A percentile compares a stretch with the other conserved stretches of the same genome.
phyloP scores from a whole-genome alignment of 2,113 vertebrate species.

The Microtus ochrogaster region DNA sequence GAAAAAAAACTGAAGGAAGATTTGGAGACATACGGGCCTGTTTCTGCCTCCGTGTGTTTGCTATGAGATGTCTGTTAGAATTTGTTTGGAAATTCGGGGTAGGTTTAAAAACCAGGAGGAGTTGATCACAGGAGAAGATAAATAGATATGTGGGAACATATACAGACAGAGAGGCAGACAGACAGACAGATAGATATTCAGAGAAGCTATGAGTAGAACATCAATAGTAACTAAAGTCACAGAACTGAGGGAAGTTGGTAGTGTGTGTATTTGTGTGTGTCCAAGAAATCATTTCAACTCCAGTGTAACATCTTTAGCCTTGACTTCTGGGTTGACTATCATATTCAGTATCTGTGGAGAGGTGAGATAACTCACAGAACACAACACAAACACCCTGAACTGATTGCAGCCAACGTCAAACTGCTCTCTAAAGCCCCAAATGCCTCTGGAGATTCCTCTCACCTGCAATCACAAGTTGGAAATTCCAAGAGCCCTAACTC shows the following conservation, averaged over 20 bases:
- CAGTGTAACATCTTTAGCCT: too few species aligned
- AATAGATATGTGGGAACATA: neutral
- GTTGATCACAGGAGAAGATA: neutral
- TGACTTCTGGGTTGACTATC: too few species aligned
- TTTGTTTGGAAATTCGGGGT: neutral
- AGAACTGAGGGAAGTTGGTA: neutral
- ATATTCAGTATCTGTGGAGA: neutral
- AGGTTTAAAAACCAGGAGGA: fast-evolving
- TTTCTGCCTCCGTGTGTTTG: neutral
- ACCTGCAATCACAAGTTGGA: neutral
- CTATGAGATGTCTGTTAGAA: neutral
- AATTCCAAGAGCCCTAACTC: neutral
- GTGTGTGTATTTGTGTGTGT: neutral
- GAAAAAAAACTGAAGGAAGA: neutral
- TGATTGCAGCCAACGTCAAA: fast-evolving
- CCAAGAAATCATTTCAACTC: too few species aligned
- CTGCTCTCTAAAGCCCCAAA: neutral
- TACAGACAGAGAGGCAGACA: too few species aligned
- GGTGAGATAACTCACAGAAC: neutral
- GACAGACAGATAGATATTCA: too few species aligned
- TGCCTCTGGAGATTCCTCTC: fast-evolving
- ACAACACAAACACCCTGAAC: fast-evolving
- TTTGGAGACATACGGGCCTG: neutral
- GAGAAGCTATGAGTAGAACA: fast-evolving
- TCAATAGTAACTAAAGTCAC: fast-evolving